Evolutionary conservation across 2,888 invertebrate genomes (phyloP), one percentile per base, ranked within the genome.

Genomic region (Heteromyza rotundicornis): DNA sequence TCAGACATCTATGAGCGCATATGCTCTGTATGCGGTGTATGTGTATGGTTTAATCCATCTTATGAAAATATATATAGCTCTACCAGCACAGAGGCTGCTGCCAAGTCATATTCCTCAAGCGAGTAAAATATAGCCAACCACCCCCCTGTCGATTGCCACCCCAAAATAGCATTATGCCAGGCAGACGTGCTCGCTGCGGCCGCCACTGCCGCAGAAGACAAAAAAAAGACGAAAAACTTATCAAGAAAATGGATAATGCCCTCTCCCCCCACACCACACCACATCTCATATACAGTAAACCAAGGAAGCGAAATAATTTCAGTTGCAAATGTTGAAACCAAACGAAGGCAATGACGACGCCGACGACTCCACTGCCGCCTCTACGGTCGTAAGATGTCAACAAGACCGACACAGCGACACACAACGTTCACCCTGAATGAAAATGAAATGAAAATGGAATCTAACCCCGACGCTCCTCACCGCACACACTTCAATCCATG

Each of bases 391-490:
- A 49, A 47, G 56, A 56, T 50, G 50, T 52, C 40, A 52, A 49
- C 22, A 27, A 63, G 12, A n/a, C 7, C 66, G 63, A 60, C 59
- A 63, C 40, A 51, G 40, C 3, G 12, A 44, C 12, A 47, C 47
- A 24, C 53, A n/a, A 10, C 57, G 57, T 20, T 51, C 55, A 51
- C 57, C 58, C 64, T 47, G 57, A 70, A 68, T 60, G 67, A 69
- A 71, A 73, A 73, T 68, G 68, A 71, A 72, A 72, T 68, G 69
- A 73, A 71, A 72, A 70, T 70, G 67, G 67, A 57, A 62, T 69
- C 55, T 63, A 57, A 50, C 62, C 58, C 36, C 60, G 22, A 19
- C 56, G 54, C 40, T 59, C 52, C 17, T 22, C 20, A 10, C 17
- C 24, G 53, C 61, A 62, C 58, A n/a, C 69, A 67, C 27, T 57